Conservation (phyloP, 2,888 invertebrate genomes). For the Acleris sparsana region DNA sequence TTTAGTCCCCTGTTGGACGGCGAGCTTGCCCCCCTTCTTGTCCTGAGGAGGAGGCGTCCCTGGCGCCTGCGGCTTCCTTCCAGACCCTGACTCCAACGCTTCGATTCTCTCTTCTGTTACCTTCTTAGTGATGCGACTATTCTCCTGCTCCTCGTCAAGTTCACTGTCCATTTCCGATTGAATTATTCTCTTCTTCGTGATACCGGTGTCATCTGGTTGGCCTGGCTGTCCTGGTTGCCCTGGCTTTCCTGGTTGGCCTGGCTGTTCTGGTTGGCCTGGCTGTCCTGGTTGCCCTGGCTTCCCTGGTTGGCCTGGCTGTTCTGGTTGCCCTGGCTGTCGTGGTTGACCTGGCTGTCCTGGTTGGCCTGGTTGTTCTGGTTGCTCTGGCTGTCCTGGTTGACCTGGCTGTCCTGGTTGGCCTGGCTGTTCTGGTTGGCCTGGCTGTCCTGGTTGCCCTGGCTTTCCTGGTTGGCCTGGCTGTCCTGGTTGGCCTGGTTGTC, state of each 20-base stretch:
- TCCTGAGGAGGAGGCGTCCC: conserved; percentile 6
- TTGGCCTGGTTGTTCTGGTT: too few species aligned
- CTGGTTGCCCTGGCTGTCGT: too few species aligned
- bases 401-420: too few species aligned
- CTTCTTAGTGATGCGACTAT: not conserved
- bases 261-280: too few species aligned
- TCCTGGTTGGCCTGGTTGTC: not conserved
- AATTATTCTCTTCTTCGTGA: not conserved
- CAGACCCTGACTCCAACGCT: conserved; percentile 1
- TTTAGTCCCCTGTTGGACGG: conserved; percentile 45
- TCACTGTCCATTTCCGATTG: conserved; percentile 1
- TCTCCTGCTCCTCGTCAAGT: not conserved
- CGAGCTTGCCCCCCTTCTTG: conserved; percentile 48
- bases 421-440: too few species aligned
- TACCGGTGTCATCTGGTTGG: not conserved
- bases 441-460: too few species aligned
- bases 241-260: not conserved
- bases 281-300: too few species aligned
- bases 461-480: too few species aligned
- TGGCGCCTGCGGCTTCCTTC: conserved; percentile 16
- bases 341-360: too few species aligned
- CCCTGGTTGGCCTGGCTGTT: too few species aligned
- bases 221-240: conserved; percentile 1
- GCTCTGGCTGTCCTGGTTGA: too few species aligned
- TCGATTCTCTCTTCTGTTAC: not conserved